Evolutionary conservation across 2,888 invertebrate genomes (phyloP), one percentile per base, ranked within the genome.

Genomic region (Watsonalla binaria): DNA sequence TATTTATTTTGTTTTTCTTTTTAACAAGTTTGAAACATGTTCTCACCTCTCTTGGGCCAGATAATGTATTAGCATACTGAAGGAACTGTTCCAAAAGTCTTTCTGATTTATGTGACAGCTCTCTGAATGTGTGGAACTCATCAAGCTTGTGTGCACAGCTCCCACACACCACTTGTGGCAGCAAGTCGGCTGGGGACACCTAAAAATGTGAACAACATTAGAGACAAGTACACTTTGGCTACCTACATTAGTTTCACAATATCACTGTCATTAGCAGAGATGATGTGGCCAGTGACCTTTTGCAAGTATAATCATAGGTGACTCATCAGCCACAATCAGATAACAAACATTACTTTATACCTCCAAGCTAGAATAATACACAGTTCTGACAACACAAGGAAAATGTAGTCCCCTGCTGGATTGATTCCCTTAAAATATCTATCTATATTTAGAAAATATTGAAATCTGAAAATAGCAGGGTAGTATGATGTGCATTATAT

Each of bases 81-180:
- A 96, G 86, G 91, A 95, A 96, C 86, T 94, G 93, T 86, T 94
- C 93, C 77, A 96, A 92, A 67, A 95, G 92, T 72, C 93, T 92
- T 84, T 96, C 95, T 49, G 95, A 94, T 83, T 95, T 95, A 70
- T 93, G 93, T 74, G 96, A 94, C 66, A 93, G 91, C 78, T 95
- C 94, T 82, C 94, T 94, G 91, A 96, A 96, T 72, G 94, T 94
- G 83, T 94, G 93, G 70, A 95, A 93, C 59, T 94, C 93, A 80
- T 95, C 94, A 72, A 96, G 91, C 80, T 95, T 95, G 74, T 93
- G 93, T 68, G 93, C 93, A 89, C 96, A 96, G 67, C 93, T 93
- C 60, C 93, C 92, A 88, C 96, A 96, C 66, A 96, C 93, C 70
- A 95, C 93, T 70, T 94, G 93, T 67, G 96, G 96, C 78, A 96